A percentile compares a stretch with the other conserved stretches of the same genome.
phyloP scores from a whole-genome alignment of 2,797 vertebrate genomes.

The Microtus californicus region DNA sequence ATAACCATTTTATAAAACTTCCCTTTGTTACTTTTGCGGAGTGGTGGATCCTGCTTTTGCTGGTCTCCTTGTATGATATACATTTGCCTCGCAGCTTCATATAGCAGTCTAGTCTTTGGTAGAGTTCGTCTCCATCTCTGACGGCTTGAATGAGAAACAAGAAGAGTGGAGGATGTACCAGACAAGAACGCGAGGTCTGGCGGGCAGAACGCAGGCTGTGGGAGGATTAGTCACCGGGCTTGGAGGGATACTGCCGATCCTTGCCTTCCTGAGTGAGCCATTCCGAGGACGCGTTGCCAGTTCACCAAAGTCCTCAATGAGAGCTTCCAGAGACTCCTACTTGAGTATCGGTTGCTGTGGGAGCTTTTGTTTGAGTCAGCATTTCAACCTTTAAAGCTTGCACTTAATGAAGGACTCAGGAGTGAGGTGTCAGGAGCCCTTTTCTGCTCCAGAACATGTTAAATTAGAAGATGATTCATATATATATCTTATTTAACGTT shows the following conservation, averaged over 20 bases:
- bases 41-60: background rate
- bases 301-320: slow-evolving; percentile 43
- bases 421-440: background rate
- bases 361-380: slow-evolving; percentile 38
- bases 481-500: too few relatives aligned
- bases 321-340: slow-evolving; percentile 52
- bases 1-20: slow-evolving; percentile 9
- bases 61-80: background rate
- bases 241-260: slow-evolving; percentile 56
- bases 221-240: slow-evolving; percentile 72
- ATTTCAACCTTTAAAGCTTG: slow-evolving; percentile 43
- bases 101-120: background rate
- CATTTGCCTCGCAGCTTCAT: background rate
- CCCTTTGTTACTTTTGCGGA: background rate
- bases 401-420: slow-evolving; percentile 2
- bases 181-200: slow-evolving; percentile 18
- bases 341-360: background rate
- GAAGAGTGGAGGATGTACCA: background rate
- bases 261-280: slow-evolving; percentile 70
- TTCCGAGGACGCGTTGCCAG: slow-evolving; percentile 66
- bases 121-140: background rate
- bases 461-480: slow-evolving; percentile 55
- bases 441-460: background rate
- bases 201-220: slow-evolving; percentile 49
- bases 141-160: background rate